Conservation (phyloP, 2,113 vertebrate species). For the Myiozetetes cayanensis region DNA sequence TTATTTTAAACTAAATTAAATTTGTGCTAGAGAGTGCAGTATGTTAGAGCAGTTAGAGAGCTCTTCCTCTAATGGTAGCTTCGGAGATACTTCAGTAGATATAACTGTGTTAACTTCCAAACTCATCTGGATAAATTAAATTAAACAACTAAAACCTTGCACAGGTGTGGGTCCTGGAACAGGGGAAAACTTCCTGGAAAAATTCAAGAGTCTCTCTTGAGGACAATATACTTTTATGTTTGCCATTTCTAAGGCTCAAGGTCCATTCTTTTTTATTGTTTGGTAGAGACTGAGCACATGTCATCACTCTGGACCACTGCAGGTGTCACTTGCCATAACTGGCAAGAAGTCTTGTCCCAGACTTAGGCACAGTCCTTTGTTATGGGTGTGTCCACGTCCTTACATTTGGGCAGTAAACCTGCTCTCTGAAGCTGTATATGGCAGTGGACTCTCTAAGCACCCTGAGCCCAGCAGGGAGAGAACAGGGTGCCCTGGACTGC, state of each 20-base stretch:
- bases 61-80: neutral
- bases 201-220: neutral
- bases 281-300: neutral
- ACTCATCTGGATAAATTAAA: neutral
- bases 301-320: neutral
- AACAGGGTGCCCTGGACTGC: neutral
- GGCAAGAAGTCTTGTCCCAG: neutral
- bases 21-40: constrained; percentile 33
- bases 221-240: neutral
- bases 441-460: rapidly evolving
- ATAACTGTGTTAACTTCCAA: neutral
- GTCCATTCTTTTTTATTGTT: neutral
- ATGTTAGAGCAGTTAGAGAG: constrained; percentile 1
- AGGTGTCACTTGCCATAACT: neutral
- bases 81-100: neutral
- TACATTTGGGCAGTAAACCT: neutral
- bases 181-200: neutral
- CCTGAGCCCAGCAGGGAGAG: neutral
- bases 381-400: rapidly evolving
- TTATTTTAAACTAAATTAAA: constrained; percentile 59
- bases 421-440: neutral
- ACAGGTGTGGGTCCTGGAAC: neutral
- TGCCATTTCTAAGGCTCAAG: neutral
- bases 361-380: neutral
- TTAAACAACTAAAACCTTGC: neutral